Evolutionary conservation across 2,113 vertebrate species (phyloP), one percentile per base, ranked within the genome.

Genomic region (Pogona vitticeps): DNA sequence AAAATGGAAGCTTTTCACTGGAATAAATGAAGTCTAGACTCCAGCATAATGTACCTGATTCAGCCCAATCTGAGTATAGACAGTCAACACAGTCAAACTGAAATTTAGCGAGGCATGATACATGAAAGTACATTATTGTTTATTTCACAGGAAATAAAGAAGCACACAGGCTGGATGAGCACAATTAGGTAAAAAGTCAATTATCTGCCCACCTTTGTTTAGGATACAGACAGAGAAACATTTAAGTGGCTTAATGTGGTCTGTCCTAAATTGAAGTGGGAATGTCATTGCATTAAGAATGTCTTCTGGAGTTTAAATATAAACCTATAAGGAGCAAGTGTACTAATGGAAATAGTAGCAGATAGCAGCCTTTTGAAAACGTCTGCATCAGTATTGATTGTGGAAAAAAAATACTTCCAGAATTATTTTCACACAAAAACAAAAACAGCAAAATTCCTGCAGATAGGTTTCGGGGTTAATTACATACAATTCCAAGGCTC

Each of bases 401-500:
- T 93, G 90, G 89, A 33, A 58, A 33, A 89, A 94, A 94, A 95
- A 93, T 88, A 80, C 92, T 92, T 90, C 31, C 0, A 33, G 89
- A n/a, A 56, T 33, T 65, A 21, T 23, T 81, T 90, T 79, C 67
- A 71, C 82, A 86, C 46, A 52, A 76, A 85, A 21, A 26, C 20
- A 40, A 26, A 20, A 73, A 80, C 18, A 78, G 93, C 79, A 94
- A 93, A 95, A 90, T 58, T 88, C 83, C 88, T 80, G 90, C 89
- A 91, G 91, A 92, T 90, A 91, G 20, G 65, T 0, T 91, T 1
- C 82, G 89, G 91, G 93, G 93, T 95, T 95, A 95, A 95, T 95
- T 95, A 92, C 93, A 94, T 91, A 95, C 90, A 94, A 94, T 90
- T 90, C 28, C 61, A 86, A 88, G 87, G 77, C 79, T 95, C 94